These are phyloP conservation scores for Sclerurus mexicanus DNA, from an alignment of 2,113 vertebrate species.

Conservation along the genomic window DNA sequence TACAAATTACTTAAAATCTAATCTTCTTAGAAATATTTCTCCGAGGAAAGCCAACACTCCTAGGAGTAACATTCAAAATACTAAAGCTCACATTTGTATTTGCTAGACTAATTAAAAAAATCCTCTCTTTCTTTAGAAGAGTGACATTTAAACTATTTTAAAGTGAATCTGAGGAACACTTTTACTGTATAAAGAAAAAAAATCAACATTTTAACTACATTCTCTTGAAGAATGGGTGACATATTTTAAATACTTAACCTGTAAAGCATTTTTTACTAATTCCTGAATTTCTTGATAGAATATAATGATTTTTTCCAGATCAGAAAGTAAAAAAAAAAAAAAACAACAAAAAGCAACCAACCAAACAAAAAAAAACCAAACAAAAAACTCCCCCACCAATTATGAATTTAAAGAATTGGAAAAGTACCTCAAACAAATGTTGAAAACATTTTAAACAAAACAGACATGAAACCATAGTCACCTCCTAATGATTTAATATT, in stretches of 20 bases:
- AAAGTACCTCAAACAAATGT: background rate
- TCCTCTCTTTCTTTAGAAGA: conserved; percentile 13
- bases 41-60: conserved; percentile 12
- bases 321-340: background rate
- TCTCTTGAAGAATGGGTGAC: background rate
- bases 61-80: conserved; percentile 50
- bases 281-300: conserved; percentile 28
- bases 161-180: conserved; percentile 1
- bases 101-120: conserved; percentile 28
- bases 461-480: conserved; percentile 28
- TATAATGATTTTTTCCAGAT: background rate
- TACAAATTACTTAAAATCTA: conserved; percentile 23
- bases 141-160: conserved; percentile 16
- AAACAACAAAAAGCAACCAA: background rate
- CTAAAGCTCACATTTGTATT: conserved; percentile 23
- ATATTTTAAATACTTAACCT: background rate
- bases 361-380: too few relatives aligned
- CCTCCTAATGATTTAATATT: conserved; percentile 44
- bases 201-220: background rate
- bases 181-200: conserved; percentile 9
- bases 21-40: conserved; percentile 25
- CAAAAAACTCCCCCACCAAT: background rate
- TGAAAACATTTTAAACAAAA: conserved; percentile 54
- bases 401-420: conserved; percentile 38
- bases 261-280: conserved; percentile 4